Conservation (phyloP, 2,113 vertebrate genomes). For the Calidris pygmaea region DNA sequence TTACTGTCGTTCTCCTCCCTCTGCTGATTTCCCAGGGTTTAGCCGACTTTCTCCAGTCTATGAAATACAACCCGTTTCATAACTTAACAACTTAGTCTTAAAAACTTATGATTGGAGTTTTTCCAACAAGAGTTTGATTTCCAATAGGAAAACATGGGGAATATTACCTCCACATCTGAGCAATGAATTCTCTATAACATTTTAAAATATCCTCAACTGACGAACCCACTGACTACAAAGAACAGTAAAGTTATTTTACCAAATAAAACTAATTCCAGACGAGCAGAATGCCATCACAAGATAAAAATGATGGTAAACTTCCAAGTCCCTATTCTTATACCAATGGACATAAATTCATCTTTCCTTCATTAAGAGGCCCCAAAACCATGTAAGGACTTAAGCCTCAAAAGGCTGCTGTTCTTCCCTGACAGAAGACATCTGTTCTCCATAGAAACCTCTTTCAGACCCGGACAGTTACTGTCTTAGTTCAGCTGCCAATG, state of each 20-base stretch:
- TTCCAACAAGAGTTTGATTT: not conserved
- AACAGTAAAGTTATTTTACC: not conserved
- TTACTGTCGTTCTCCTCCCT: not conserved
- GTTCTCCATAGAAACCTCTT: not conserved
- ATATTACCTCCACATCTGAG: not conserved
- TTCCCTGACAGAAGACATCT: not conserved
- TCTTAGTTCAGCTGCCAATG: not conserved
- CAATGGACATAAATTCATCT: not conserved
- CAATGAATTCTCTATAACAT: not conserved
- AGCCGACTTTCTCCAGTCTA: not conserved
- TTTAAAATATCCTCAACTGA: not conserved
- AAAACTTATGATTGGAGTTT: not conserved
- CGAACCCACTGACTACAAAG: not conserved
- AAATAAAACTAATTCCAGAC: not conserved
- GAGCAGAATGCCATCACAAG: not conserved
- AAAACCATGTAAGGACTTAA: accelerated
- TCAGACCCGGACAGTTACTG: not conserved
- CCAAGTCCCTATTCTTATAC: not conserved
- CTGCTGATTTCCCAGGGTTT: not conserved
- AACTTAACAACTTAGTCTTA: not conserved
- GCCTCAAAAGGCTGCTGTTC: not conserved
- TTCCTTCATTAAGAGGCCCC: not conserved
- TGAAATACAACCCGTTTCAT: not conserved
- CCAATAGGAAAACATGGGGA: not conserved
- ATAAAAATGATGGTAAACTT: not conserved